phyloP scores from a whole-genome alignment of 1,140 invertebrate genomes.

The Bradysia coprophila region DNA sequence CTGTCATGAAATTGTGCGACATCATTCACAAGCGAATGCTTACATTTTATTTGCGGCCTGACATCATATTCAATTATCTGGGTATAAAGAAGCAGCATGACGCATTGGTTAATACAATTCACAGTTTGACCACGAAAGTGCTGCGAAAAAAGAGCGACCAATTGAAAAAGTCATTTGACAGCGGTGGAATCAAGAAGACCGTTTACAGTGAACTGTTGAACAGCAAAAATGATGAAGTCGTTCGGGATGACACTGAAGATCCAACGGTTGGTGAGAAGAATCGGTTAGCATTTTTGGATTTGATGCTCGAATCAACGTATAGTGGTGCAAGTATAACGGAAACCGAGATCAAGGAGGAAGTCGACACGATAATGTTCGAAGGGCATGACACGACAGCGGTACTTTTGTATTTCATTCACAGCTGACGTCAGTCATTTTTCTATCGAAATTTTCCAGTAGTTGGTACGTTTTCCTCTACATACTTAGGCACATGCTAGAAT shows the following conservation, averaged over 20 bases:
- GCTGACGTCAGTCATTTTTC: too few species aligned
- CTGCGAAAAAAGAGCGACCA: conserved; percentile 15
- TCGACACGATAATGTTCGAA: conserved; percentile 55
- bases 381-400: neutral
- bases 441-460: too few species aligned
- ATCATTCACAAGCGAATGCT: conserved; percentile 47
- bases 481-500: too few species aligned
- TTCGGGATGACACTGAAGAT: conserved; percentile 4
- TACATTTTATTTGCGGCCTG: conserved; percentile 35
- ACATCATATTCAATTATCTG: conserved; percentile 37
- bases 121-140: conserved; percentile 39
- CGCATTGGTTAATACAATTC: conserved; percentile 37
- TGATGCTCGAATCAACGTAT: conserved; percentile 51
- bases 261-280: conserved; percentile 46
- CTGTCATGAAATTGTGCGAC: conserved; percentile 57
- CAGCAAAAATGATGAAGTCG: neutral
- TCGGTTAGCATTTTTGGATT: conserved; percentile 67
- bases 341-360: conserved; percentile 68
- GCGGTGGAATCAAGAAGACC: neutral
- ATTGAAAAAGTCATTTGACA: neutral
- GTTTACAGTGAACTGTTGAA: neutral
- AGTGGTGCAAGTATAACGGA: conserved; percentile 39
- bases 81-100: conserved; percentile 35
- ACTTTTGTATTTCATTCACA: too few species aligned
- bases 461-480: too few species aligned